phyloP scores from a whole-genome alignment of 2,113 vertebrate genomes.

The Psilopsiagon aymara region DNA sequence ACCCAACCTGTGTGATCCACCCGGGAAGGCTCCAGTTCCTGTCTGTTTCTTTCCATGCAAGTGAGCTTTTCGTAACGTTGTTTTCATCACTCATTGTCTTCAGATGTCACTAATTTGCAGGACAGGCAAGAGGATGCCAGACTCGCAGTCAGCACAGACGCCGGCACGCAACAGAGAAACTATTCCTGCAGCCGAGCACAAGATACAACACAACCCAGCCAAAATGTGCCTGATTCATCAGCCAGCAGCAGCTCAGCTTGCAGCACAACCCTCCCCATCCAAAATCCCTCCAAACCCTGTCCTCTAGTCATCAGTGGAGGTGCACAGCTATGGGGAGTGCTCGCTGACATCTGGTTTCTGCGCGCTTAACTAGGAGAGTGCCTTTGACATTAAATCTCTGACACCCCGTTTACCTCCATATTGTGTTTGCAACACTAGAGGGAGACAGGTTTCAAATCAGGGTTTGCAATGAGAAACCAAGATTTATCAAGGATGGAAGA shows the following conservation, averaged over 20 bases:
- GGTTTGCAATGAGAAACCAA: neutral
- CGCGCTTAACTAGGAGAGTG: neutral
- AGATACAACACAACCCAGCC: neutral
- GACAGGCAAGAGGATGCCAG: conserved; percentile 20
- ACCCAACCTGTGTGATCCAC: neutral
- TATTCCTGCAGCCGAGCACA: neutral
- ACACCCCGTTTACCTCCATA: neutral
- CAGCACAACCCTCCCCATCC: neutral
- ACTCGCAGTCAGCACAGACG: neutral
- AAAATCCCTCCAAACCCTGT: neutral
- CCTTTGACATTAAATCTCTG: neutral
- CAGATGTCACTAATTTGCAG: conserved; percentile 62
- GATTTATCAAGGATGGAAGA: neutral
- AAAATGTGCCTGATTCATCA: neutral
- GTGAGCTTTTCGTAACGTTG: neutral
- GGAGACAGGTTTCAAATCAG: conserved; percentile 20
- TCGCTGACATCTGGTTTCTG: neutral
- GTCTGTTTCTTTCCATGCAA: neutral
- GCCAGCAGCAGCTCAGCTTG: neutral
- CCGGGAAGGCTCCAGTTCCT: neutral
- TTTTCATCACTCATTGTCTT: neutral
- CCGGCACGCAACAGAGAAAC: neutral
- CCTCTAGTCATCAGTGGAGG: neutral
- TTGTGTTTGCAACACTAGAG: neutral
- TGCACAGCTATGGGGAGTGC: neutral